These are phyloP conservation scores for Drosophila pectinifera DNA, from an alignment of 1,140 invertebrate species.

Conservation along the genomic window DNA sequence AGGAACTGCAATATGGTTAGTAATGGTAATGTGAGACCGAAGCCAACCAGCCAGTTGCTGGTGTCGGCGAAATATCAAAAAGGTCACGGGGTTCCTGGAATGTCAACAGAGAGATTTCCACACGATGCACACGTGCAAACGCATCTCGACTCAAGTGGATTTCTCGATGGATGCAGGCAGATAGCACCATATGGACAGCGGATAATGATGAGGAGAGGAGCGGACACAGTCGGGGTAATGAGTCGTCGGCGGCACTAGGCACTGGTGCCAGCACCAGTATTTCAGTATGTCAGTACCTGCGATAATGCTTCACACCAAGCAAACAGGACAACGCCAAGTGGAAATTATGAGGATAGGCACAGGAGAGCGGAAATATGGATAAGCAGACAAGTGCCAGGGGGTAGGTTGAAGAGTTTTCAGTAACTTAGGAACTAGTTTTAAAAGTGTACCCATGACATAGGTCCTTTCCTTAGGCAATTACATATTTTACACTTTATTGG, in stretches of 20 bases:
- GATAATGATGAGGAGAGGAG: not conserved
- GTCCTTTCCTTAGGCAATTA: too few species aligned
- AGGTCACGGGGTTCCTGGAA: constrained; percentile 70
- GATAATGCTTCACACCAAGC: constrained; percentile 69
- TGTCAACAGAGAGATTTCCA: constrained; percentile 82
- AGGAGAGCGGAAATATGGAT: constrained; percentile 8
- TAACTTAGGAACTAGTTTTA: not conserved
- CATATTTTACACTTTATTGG: too few species aligned
- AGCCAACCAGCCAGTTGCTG: constrained; percentile 15
- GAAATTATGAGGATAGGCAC: constrained; percentile 39
- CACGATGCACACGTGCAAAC: constrained; percentile 79
- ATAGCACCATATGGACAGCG: constrained; percentile 20
- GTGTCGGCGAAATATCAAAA: constrained; percentile 62
- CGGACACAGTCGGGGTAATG: constrained; percentile 1
- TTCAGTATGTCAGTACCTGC: constrained; percentile 44
- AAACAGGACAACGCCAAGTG: constrained; percentile 69
- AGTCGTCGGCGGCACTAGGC: too few species aligned
- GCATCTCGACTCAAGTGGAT: constrained; percentile 58
- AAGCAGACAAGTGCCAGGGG: constrained; percentile 30
- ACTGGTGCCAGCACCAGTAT: not conserved
- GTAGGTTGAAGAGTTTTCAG: constrained; percentile 1
- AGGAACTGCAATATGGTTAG: constrained; percentile 23
- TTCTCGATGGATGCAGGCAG: constrained; percentile 22
- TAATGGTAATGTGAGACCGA: constrained; percentile 72
- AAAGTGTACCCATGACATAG: too few species aligned